Base-by-base conservation (phyloP, 2,113 vertebrate genomes). In the Phocoena phocoena region DNA sequence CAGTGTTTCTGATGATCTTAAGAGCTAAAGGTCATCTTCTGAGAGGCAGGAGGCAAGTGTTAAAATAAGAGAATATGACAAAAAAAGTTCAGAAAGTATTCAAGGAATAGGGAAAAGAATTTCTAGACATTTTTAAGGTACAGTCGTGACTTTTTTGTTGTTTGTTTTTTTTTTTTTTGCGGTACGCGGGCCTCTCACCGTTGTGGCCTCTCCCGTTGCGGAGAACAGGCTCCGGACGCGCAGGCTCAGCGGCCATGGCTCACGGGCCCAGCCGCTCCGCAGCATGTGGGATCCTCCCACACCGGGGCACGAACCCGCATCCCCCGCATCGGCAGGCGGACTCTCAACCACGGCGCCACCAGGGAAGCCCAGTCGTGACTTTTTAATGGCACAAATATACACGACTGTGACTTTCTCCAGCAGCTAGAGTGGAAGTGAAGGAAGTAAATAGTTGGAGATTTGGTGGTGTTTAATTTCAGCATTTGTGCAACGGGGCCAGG, bases 271-370 rank as follows among this genome's bases (percentile, higher is more conserved):
- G 47, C 47, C 11, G 2, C 47, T 47, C 47, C 47, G 0, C 8
- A 0, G 47, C 47, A 47, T 47, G 44, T 47, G 44, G 44, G 44
- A 47, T 47, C 44, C 0, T 47, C 44, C 44, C 2, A 2, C 10
- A 47, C 47, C 47, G 11, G 47, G 47, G 11, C 47, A 47, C 0
- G 11, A 0, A 50, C 3, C 47, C 47, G 1, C 1, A 0, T 50
- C 47, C 12, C 47, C 47, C 0, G 47, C 47, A 50, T 50, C 2
- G 47, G 47, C 47, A 50, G 47, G 12, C 12, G 47, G 3, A 50
- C 47, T 50, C 47, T 13, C 47, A 50, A 50, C 47, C 47, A 50
- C 12, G 2, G 47, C 47, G 11, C 47, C 47, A 12, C 47, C 47
- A 50, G 47, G 47, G 47, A 50, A 50, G 47, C 47, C 12, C 18